Evolutionary conservation across 2,797 vertebrate species (phyloP).

Genomic region (Ptychobarbus kaznakovi): DNA sequence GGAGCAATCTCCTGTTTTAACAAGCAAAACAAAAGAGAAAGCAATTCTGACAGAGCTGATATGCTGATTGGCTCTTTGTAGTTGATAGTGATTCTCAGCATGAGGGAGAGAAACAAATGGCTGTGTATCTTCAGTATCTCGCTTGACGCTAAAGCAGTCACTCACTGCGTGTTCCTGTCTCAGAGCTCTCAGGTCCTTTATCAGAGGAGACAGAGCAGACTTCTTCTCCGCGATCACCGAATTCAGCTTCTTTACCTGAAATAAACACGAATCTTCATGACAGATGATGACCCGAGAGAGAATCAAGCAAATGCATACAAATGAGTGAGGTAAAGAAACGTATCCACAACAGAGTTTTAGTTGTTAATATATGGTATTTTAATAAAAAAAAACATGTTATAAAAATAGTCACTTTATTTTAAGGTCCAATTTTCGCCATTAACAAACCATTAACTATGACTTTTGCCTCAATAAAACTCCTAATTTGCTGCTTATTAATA

Average conservation of each 20-base stretch:
- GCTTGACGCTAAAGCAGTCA: conserved; percentile 40
- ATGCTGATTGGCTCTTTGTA: background rate
- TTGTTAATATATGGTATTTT: background rate
- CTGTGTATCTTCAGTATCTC: conserved; percentile 16
- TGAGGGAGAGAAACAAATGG: conserved; percentile 43
- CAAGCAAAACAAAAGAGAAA: conserved; percentile 7
- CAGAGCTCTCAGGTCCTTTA: conserved; percentile 92
- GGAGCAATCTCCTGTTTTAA: conserved; percentile 87
- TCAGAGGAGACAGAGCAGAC: conserved; percentile 89
- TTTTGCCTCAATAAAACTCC: background rate
- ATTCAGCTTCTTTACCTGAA: conserved; percentile 93
- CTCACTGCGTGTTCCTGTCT: conserved; percentile 90
- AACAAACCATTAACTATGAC: background rate
- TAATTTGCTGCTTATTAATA: background rate
- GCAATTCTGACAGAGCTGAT: conserved; percentile 7
- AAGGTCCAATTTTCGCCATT: background rate
- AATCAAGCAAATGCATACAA: conserved; percentile 3
- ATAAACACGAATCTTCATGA: conserved; percentile 32
- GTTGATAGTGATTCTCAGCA: conserved; percentile 7
- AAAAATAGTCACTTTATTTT: background rate
- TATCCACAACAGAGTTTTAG: background rate
- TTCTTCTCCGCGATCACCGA: conserved; percentile 90
- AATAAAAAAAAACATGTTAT: background rate
- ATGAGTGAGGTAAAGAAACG: background rate
- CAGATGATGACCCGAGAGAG: background rate